Evolutionary conservation across 2,888 invertebrate genomes (phyloP), one percentile per base, ranked within the genome.

Genomic region (Nomada fucata): DNA sequence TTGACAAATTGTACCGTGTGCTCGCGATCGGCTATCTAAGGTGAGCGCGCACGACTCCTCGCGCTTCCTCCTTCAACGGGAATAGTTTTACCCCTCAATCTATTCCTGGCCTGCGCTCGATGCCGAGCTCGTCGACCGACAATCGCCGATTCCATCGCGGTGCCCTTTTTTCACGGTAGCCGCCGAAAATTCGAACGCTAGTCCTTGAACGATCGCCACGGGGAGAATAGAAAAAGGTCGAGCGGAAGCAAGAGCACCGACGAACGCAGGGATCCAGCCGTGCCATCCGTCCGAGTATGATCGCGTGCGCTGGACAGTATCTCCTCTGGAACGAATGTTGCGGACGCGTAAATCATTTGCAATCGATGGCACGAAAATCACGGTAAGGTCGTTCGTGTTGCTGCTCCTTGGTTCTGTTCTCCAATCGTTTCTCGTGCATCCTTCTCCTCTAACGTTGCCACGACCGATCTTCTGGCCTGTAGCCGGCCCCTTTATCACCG

Each of bases 321-420:
- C 70, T 65, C 52, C 42, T 13, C 44, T 63, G 47, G 29, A 36
- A 65, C 61, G 65, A 59, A 26, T 53, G 68, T 18, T 76, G 44
- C 61, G 23, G 36, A 26, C 52, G 53, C 71, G 76, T 85, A 86
- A 87, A 85, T 86, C 85, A 86, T 87, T 86, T 59, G 67, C 69
- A 52, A 79, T 85, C 81, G 87, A 86, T 87, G 82, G 76, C 74
- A 79, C 79, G 57, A 74, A 85, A 85, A 85, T 86, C 69, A 53
- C 78, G 44, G 71, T 68, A 79, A 77, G 76, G 53, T 70, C 65
- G 78, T 85, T 85, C 78, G 77, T 76, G 83, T 71, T 53, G 69
- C 44, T 76, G 83, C 74, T 53, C 69, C 44, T 50, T 7, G 42
- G 44, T 23, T 42, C 36, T 15, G 67, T 7, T 26, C 53, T 11